A percentile compares a stretch with the other conserved stretches of the same genome.
Evolutionary conservation across 2,888 invertebrate genomes (phyloP).

Genomic region (Drosophila cognata): DNA sequence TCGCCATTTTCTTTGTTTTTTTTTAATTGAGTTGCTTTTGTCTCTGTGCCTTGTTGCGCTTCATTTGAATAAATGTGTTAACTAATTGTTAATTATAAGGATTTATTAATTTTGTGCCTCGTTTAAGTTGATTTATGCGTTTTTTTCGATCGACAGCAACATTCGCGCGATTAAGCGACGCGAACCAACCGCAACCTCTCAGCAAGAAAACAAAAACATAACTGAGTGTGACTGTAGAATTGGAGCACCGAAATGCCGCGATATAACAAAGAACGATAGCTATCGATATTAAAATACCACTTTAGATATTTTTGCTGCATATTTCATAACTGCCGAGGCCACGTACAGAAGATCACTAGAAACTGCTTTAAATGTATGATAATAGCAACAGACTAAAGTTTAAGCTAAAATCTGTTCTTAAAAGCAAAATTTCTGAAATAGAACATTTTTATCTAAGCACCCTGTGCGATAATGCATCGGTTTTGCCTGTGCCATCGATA

Average conservation of each 20-base stretch:
- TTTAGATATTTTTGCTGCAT: not conserved
- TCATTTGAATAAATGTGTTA: conserved; percentile 1
- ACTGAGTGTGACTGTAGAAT: conserved; percentile 46
- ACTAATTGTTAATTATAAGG: conserved; percentile 12
- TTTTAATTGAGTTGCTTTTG: conserved; percentile 19
- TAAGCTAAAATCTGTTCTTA: not conserved
- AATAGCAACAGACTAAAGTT: not conserved
- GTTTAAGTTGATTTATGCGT: conserved; percentile 29
- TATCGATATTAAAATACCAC: conserved; percentile 14
- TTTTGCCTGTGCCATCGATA: conserved; percentile 19
- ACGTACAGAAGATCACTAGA: not conserved
- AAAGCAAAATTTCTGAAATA: not conserved
- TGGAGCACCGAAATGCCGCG: conserved; percentile 11
- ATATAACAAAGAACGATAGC: not conserved
- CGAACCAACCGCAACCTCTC: conserved; percentile 17
- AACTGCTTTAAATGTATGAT: not conserved
- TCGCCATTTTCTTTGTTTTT: conserved; percentile 66
- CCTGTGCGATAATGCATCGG: not conserved
- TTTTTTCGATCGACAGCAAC: conserved; percentile 15
- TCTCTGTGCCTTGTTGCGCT: not conserved
- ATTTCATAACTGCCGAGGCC: not conserved
- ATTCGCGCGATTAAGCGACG: conserved; percentile 33
- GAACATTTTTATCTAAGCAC: not conserved
- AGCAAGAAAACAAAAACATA: conserved; percentile 64
- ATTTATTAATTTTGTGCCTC: conserved; percentile 32